phyloP scores from a whole-genome alignment of 2,888 invertebrate genomes.

The Sinhomidia bicolor region DNA sequence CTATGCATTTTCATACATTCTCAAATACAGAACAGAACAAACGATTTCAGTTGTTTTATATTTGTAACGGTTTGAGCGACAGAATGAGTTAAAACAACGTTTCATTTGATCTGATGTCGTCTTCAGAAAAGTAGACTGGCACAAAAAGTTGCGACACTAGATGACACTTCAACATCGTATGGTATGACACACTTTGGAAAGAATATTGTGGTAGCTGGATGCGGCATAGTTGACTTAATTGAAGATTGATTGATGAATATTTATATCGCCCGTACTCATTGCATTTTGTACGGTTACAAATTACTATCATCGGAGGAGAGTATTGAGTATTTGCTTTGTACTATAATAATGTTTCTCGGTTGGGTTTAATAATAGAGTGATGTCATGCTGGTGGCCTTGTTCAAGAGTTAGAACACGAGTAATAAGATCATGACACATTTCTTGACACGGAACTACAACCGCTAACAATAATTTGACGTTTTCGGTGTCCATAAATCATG shows the following conservation, averaged over 20 bases:
- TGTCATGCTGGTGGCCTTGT: neutral
- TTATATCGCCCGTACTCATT: neutral
- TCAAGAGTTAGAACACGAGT: neutral
- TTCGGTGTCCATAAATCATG: neutral
- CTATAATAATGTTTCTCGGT: too few relatives aligned
- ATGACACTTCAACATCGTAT: neutral
- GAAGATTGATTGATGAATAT: neutral
- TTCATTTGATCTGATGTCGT: neutral
- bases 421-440: neutral
- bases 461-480: neutral
- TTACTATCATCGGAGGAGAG: neutral
- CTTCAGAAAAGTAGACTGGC: neutral
- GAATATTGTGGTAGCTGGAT: neutral
- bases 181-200: neutral
- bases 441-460: neutral
- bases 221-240: neutral
- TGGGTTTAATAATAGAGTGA: too few relatives aligned
- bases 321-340: too few relatives aligned
- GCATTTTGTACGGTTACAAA: neutral
- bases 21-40: neutral
- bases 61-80: neutral
- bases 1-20: neutral
- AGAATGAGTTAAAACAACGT: neutral
- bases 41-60: neutral
- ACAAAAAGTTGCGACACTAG: neutral